phyloP scores from a whole-genome alignment of 2,113 vertebrate species.

The Trematocara unimaculatum region DNA sequence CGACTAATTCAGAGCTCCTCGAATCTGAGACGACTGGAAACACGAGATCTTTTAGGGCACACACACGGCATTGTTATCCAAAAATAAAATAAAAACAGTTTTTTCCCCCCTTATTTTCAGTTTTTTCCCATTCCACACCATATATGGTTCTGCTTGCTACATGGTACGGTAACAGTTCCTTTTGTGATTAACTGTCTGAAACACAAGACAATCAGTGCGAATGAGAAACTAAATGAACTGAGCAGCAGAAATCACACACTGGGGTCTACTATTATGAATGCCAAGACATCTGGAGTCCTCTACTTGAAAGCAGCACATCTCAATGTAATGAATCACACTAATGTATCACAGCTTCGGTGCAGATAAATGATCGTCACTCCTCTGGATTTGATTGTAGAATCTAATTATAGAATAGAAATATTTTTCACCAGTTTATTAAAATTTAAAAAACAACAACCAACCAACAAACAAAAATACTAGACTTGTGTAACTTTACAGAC shows the following conservation, averaged over 20 bases:
- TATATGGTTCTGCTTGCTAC: neutral
- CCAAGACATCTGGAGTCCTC: conserved; percentile 31
- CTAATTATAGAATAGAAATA: neutral
- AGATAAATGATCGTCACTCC: conserved; percentile 10
- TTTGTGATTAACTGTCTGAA: conserved; percentile 34
- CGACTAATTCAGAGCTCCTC: conserved; percentile 70
- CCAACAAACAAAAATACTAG: neutral
- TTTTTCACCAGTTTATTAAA: neutral
- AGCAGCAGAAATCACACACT: conserved; percentile 27
- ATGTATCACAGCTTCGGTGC: conserved; percentile 16
- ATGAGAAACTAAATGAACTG: conserved; percentile 20
- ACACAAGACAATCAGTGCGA: conserved; percentile 34
- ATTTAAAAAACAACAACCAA: neutral
- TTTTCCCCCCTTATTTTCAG: neutral
- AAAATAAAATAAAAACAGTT: neutral
- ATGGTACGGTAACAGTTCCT: neutral
- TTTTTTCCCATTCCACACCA: neutral
- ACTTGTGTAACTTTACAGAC: neutral
- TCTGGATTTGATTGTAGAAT: neutral
- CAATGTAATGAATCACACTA: neutral
- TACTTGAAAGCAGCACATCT: conserved; percentile 14
- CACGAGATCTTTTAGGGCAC: conserved; percentile 35
- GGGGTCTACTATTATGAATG: conserved; percentile 3
- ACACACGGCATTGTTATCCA: neutral
- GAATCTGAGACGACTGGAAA: conserved; percentile 71